Evolutionary conservation across 2,888 invertebrate genomes (phyloP).

Genomic region (Eutolmus rufibarbis): DNA sequence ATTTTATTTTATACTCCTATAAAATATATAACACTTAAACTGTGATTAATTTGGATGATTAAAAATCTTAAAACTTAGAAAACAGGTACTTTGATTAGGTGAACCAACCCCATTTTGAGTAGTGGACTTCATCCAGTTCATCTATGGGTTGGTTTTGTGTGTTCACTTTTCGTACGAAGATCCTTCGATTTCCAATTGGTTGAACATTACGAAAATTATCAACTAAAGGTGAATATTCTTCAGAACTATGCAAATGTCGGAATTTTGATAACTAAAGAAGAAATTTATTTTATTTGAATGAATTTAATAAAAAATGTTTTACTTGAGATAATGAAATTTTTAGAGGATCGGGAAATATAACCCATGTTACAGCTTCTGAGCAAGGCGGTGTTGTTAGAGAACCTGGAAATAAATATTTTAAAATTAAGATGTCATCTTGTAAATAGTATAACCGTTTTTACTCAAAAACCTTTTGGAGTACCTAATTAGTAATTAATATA

Average conservation of each 20-base stretch:
- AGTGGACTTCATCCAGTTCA: background rate
- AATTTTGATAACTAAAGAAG: background rate
- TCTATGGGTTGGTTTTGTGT: background rate
- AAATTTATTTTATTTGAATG: background rate
- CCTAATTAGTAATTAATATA: too few species aligned
- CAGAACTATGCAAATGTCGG: background rate
- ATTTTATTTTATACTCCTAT: background rate
- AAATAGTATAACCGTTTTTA: background rate
- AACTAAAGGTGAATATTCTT: conserved; percentile 60
- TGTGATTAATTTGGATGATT: background rate
- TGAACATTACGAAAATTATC: conserved; percentile 75
- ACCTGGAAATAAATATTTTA: conserved; percentile 59
- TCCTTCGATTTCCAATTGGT: conserved; percentile 71
- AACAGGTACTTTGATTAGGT: background rate
- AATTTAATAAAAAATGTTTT: conserved; percentile 41
- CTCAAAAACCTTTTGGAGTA: too few species aligned
- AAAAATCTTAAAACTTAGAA: background rate
- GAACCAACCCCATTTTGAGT: conserved; percentile 14
- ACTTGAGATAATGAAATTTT: conserved; percentile 76
- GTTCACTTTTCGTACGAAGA: conserved; percentile 71
- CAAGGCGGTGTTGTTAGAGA: conserved; percentile 83
- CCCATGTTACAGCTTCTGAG: conserved; percentile 82
- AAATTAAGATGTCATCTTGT: background rate
- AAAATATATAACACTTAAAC: background rate
- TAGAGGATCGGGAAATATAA: conserved; percentile 73